phyloP scores from a whole-genome alignment of 53 echinoderm and acorn worm species.

The Paracentrotus lividus region DNA sequence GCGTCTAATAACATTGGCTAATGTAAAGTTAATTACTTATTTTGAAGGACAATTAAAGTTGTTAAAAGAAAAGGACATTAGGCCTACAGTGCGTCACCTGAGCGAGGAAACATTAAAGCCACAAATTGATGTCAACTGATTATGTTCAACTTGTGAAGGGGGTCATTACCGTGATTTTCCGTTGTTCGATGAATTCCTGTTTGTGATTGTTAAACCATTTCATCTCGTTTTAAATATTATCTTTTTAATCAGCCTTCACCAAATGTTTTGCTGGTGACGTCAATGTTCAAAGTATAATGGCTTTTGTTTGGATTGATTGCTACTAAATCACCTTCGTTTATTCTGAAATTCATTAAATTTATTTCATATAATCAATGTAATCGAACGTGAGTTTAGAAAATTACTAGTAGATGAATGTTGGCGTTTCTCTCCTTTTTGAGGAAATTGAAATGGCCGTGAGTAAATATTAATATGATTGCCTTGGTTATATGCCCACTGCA shows the following conservation, averaged over 20 bases:
- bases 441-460: slow-evolving; percentile 53
- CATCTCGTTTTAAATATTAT: slow-evolving; percentile 8
- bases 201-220: slow-evolving; percentile 22
- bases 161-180: slow-evolving; percentile 61
- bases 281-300: slow-evolving; percentile 23
- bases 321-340: background rate
- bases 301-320: slow-evolving; percentile 35
- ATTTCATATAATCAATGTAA: slow-evolving; percentile 16
- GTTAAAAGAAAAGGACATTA: background rate
- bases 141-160: slow-evolving; percentile 35
- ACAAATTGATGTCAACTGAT: slow-evolving; percentile 4
- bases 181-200: background rate
- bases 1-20: background rate
- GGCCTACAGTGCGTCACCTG: background rate
- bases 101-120: slow-evolving; percentile 25
- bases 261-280: slow-evolving; percentile 17
- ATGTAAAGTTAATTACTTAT: background rate
- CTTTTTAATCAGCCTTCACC: slow-evolving; percentile 33
- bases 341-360: slow-evolving; percentile 24
- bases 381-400: slow-evolving; percentile 33
- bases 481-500: slow-evolving; percentile 55
- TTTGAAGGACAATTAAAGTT: slow-evolving; percentile 24
- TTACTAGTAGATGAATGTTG: slow-evolving; percentile 52
- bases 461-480: slow-evolving; percentile 33
- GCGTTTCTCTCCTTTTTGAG: background rate